Conservation (phyloP, 2,113 vertebrate genomes). For the Danionella cerebrum region DNA sequence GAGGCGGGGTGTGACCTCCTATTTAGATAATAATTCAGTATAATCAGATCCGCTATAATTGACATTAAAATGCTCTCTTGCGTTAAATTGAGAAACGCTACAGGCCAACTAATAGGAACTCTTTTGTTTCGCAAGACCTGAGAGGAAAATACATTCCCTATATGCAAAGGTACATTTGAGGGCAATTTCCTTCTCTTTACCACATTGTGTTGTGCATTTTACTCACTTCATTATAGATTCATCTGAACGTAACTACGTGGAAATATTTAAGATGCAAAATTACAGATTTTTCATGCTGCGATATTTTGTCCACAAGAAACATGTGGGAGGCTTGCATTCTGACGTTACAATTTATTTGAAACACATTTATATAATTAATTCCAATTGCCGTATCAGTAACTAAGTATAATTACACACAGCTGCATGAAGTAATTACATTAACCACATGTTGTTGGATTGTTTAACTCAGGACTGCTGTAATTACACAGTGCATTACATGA, state of each 20-base stretch:
- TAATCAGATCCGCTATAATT: slow-evolving; percentile 31
- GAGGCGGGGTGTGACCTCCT: background rate
- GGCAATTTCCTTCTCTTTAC: background rate
- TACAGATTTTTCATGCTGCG: too few relatives aligned
- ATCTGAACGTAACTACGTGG: too few relatives aligned
- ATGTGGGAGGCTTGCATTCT: too few relatives aligned
- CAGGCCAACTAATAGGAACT: slow-evolving; percentile 13
- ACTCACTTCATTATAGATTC: too few relatives aligned
- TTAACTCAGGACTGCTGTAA: background rate
- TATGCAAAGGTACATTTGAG: background rate
- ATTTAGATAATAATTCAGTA: slow-evolving; percentile 29
- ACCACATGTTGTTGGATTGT: background rate
- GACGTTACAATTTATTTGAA: too few relatives aligned
- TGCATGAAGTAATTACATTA: background rate
- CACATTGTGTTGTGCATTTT: background rate
- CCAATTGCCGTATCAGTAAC: background rate
- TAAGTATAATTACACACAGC: background rate
- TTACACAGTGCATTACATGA: background rate
- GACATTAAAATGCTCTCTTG: slow-evolving; percentile 18
- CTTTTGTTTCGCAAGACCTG: slow-evolving; percentile 25
- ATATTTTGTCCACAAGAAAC: too few relatives aligned
- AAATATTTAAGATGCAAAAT: too few relatives aligned
- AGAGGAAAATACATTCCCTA: background rate
- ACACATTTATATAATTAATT: background rate
- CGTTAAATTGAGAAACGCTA: slow-evolving; percentile 20